These are phyloP conservation scores for Samia ricini DNA, from an alignment of 1,140 invertebrate genomes.

Conservation along the genomic window DNA sequence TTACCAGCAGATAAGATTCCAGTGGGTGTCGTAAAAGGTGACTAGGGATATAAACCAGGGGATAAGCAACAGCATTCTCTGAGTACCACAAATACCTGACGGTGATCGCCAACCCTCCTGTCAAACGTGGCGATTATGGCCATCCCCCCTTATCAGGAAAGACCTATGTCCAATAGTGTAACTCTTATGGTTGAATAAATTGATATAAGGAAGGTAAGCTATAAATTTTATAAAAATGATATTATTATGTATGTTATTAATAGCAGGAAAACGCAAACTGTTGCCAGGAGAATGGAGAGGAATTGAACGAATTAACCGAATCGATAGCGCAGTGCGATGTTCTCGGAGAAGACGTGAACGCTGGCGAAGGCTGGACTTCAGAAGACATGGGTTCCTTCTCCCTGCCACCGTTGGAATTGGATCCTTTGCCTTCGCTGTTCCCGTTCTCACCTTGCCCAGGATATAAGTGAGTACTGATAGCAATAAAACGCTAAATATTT, in stretches of 20 bases:
- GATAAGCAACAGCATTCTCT: too few relatives aligned
- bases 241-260: not conserved
- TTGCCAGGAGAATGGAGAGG: conserved; percentile 64
- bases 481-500: too few relatives aligned
- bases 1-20: too few relatives aligned
- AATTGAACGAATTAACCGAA: conserved; percentile 52
- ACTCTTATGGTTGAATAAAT: too few relatives aligned
- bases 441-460: conserved; percentile 85
- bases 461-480: conserved; percentile 82
- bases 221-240: not conserved
- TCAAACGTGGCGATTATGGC: too few relatives aligned
- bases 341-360: conserved; percentile 49
- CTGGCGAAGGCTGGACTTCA: conserved; percentile 79
- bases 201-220: too few relatives aligned
- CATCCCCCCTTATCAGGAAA: too few relatives aligned
- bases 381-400: conserved; percentile 91
- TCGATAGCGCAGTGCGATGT: conserved; percentile 55
- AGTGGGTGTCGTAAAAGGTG: too few relatives aligned
- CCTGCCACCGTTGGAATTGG: conserved; percentile 85
- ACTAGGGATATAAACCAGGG: too few relatives aligned
- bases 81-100: too few relatives aligned
- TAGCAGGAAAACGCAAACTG: conserved; percentile 66
- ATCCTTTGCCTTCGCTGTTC: conserved; percentile 85
- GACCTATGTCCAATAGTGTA: too few relatives aligned
- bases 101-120: too few relatives aligned